These are phyloP conservation scores for Forbesichthys papilliferus DNA, from an alignment of 2,113 vertebrate species.

Conservation along the genomic window DNA sequence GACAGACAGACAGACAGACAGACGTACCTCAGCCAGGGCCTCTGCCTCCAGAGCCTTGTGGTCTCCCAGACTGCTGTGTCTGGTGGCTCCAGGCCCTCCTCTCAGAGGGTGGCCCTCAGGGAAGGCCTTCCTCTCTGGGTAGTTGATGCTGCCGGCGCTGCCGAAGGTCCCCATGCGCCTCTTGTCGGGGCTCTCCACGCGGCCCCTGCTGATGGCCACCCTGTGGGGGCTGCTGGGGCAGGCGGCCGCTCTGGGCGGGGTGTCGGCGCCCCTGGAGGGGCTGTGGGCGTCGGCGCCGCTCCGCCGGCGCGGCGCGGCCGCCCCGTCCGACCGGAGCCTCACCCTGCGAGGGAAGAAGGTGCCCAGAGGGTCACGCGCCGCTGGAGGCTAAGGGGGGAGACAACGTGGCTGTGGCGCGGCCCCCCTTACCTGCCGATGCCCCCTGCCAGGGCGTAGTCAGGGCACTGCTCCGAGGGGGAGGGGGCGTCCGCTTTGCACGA, in stretches of 20 bases:
- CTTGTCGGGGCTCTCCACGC: constrained; percentile 94
- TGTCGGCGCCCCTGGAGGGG: constrained; percentile 88
- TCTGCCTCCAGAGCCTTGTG: constrained; percentile 96
- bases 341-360: constrained; percentile 78
- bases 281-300: constrained; percentile 90
- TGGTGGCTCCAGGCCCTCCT: constrained; percentile 85
- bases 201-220: constrained; percentile 82
- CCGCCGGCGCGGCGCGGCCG: constrained; percentile 88
- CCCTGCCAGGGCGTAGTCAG: constrained; percentile 90
- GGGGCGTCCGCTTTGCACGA: constrained; percentile 94
- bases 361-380: constrained; percentile 1
- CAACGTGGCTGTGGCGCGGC: too few relatives aligned
- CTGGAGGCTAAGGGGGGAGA: too few relatives aligned
- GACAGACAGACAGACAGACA: not conserved
- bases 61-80: constrained; percentile 97
- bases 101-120: constrained; percentile 88
- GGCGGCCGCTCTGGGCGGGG: constrained; percentile 91
- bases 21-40: constrained; percentile 88
- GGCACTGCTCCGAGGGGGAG: constrained; percentile 89
- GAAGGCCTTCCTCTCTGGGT: constrained; percentile 88
- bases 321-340: constrained; percentile 90
- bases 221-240: constrained; percentile 98
- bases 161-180: constrained; percentile 93
- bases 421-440: constrained; percentile 88
- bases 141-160: constrained; percentile 94